Base-by-base conservation (phyloP, 2,113 vertebrate species). In the Proterorhinus semilunaris region DNA sequence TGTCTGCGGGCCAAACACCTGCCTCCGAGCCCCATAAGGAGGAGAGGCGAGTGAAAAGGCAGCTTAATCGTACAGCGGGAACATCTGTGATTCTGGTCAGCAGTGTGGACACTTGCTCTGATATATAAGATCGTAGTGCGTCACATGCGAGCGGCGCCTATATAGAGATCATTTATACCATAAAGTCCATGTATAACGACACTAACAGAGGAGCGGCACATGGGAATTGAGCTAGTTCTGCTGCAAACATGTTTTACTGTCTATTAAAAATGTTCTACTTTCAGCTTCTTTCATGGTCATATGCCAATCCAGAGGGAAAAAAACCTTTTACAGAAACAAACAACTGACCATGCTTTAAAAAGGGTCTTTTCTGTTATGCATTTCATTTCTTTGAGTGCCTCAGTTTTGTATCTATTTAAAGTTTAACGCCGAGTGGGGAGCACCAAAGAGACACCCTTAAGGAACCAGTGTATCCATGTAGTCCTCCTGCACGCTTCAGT, bases 1-100 rank as follows among this genome's bases (percentile, higher is more conserved):
- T 83, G 81, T 84, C 89, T 81, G 71, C 52, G 8, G 81, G 86
- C 85, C 85, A 87, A 88, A 90, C 87, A 90, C 87, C 87, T 90
- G 89, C 83, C 86, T 79, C 66, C 74, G 79, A 36, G 2, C 77
- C 82, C 36, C 65, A 8, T 42, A 7, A 42, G 55, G 63, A 52
- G 69, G 68, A 61, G 27, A 36, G 27, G 66, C 10, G 72, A 79
- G 53, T 62, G 21, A 36, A 21, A 1, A 11, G 52, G 16, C 53
- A 11, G 53, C 16, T 50, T 71, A 66, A 82, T 77, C 54, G 17
- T 59, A 72, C 67, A 27, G 54, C 4, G 4, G 43, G 69, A 47
- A 77, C 83, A 81, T 81, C 82, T 81, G 84, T 51, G 80, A 42
- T 43, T 57, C 55, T 46, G 67, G 62, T 69, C 43, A 44, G 65